Percentiles rank a stretch among this genome's conserved stretches.
Conservation (phyloP, 2,797 vertebrate species). For the Peromyscus nudipes region DNA sequence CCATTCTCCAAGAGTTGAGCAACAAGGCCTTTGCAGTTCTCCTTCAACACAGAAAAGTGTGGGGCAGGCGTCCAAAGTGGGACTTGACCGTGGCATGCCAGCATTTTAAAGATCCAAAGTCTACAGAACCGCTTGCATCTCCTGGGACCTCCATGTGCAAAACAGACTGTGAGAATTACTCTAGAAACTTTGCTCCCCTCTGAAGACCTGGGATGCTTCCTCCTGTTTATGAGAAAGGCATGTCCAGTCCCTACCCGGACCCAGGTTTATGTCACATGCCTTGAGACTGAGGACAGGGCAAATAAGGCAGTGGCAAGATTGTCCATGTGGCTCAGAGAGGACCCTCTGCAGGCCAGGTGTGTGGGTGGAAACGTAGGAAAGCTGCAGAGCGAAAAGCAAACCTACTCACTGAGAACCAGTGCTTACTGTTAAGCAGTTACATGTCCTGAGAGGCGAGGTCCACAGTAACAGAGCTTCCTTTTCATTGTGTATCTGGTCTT, state of each 20-base stretch:
- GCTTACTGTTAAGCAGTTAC: not conserved
- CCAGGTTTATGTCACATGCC: not conserved
- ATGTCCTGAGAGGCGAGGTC: not conserved
- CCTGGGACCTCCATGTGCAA: not conserved
- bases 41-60: conserved; percentile 35
- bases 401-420: not conserved
- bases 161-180: not conserved
- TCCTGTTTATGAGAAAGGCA: conserved; percentile 9
- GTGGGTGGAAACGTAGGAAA: not conserved
- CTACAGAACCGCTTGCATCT: not conserved
- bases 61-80: not conserved
- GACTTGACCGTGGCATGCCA: not conserved
- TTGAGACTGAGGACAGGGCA: not conserved
- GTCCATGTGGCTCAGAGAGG: not conserved
- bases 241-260: not conserved
- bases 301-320: not conserved
- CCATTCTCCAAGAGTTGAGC: conserved; percentile 10
- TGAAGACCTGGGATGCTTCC: not conserved
- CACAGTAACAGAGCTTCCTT: not conserved
- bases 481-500: not conserved
- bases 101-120: conserved; percentile 4
- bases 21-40: not conserved
- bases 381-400: not conserved
- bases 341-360: not conserved
- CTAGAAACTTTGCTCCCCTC: not conserved